Evolutionary conservation across 2,113 vertebrate genomes (phyloP), one percentile per base, ranked within the genome.

Genomic region (Leucoraja erinaceus): DNA sequence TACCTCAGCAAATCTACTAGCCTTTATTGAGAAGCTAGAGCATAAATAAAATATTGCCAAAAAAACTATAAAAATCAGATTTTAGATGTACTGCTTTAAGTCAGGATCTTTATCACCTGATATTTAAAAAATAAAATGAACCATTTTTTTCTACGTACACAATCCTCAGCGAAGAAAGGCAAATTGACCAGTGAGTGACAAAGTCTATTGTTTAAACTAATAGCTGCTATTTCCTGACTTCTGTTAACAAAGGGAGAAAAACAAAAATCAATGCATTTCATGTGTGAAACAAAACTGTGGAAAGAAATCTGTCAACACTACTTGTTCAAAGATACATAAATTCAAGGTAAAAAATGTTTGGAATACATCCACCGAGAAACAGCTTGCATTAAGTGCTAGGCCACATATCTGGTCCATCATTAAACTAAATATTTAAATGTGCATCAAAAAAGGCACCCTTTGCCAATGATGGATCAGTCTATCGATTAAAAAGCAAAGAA

Each of bases 221-320:
- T 31, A 31, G 28, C 25, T 63, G 83, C 56, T 86, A 63, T 63
- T 63, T 86, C 59, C 59, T 86, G 83, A 14, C 81, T 86, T 63
- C 28, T 12, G 31, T 63, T 86, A 63, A 86, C 11, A 86, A 63
- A 86, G 28, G 56, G 61, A 63, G 22, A 86, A 25, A 86, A 86
- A 28, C 25, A 86, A 86, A 86, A 28, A 86, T 61, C 56, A 61
- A 86, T 63, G 83, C 11, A 63, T 31, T 86, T 63, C 59, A n/a
- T 18, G 83, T 31, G 28, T 25, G 59, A 59, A 86, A 86, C 56
- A 63, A 18, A 88, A 88, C 5, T 66, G 59, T 88, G 59, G 83
- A 88, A 88, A 88, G 83, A 28, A 88, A 88, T 88, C 12, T 88
- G 59, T 88, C 83, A 88, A 31, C 59, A 88, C 28, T 16, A 88